A percentile compares a stretch with the other conserved stretches of the same genome.
These are phyloP conservation scores for Anguilla obscura DNA, from an alignment of 2,797 vertebrate species.

Conservation along the genomic window DNA sequence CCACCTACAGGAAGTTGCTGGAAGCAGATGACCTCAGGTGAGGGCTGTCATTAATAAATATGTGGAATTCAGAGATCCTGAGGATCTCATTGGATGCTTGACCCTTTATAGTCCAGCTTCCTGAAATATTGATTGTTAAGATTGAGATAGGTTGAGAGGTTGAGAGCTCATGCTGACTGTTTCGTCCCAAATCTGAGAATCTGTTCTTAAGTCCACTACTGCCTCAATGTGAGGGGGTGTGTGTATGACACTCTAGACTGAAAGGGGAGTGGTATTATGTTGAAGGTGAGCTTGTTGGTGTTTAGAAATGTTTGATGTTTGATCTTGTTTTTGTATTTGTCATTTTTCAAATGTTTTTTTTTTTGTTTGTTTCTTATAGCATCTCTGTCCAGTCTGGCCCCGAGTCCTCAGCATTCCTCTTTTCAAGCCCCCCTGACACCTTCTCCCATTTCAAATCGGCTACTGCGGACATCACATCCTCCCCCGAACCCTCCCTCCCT, in stretches of 20 bases:
- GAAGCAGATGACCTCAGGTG: constrained; percentile 52
- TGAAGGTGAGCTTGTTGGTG: not conserved
- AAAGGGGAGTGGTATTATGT: not conserved
- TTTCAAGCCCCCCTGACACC: constrained; percentile 17
- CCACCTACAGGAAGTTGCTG: constrained; percentile 50
- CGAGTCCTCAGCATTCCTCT: not conserved
- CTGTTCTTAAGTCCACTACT: not conserved
- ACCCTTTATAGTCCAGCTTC: not conserved
- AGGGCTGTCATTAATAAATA: constrained; percentile 8
- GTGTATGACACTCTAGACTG: not conserved
- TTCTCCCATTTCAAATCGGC: not conserved
- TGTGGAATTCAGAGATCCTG: not conserved
- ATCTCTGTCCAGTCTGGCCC: not conserved
- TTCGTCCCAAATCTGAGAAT: not conserved
- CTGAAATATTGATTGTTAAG: not conserved
- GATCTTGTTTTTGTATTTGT: not conserved
- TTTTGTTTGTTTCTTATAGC: not conserved
- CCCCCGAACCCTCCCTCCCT: not conserved
- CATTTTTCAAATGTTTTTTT: not conserved
- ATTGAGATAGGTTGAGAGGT: not conserved
- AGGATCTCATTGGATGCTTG: not conserved
- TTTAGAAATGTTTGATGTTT: not conserved
- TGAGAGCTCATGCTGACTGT: not conserved
- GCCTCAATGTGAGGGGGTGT: not conserved
- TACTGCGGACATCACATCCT: not conserved